phyloP scores from a whole-genome alignment of 2,797 vertebrate genomes.

The Phrynocephalus forsythii region DNA sequence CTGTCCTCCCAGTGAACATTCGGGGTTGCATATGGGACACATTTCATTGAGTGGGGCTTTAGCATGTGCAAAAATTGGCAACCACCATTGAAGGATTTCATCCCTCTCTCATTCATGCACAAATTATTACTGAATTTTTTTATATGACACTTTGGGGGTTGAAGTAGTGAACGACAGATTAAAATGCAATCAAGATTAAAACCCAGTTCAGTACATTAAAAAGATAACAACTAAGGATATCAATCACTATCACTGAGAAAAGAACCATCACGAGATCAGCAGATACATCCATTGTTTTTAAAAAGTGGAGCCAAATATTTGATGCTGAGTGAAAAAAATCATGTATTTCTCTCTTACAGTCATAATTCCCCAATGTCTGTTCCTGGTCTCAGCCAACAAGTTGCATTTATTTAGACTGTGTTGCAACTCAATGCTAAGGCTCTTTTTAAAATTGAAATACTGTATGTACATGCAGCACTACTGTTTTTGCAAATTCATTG shows the following conservation, averaged over 20 bases:
- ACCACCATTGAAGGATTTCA: too few relatives aligned
- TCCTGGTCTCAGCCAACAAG: background rate
- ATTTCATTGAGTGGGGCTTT: too few relatives aligned
- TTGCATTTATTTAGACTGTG: background rate
- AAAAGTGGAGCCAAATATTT: too few relatives aligned
- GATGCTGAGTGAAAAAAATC: too few relatives aligned
- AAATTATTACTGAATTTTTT: background rate
- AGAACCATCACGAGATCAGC: background rate
- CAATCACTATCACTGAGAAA: background rate
- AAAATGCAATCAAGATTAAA: background rate
- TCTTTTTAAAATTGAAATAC: background rate
- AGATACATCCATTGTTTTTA: background rate
- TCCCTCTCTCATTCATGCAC: background rate
- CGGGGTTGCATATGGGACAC: too few relatives aligned
- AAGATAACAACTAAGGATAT: background rate
- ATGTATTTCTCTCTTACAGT: too few relatives aligned
- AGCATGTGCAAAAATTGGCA: background rate
- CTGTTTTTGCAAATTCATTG: background rate
- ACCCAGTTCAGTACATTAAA: background rate
- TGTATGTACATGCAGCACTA: background rate
- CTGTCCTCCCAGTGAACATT: too few relatives aligned
- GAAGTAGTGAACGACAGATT: background rate
- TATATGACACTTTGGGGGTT: background rate
- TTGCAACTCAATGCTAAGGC: background rate
- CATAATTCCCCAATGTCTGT: too few relatives aligned